phyloP scores from a whole-genome alignment of 2,113 vertebrate species.

The Oxyura jamaicensis region DNA sequence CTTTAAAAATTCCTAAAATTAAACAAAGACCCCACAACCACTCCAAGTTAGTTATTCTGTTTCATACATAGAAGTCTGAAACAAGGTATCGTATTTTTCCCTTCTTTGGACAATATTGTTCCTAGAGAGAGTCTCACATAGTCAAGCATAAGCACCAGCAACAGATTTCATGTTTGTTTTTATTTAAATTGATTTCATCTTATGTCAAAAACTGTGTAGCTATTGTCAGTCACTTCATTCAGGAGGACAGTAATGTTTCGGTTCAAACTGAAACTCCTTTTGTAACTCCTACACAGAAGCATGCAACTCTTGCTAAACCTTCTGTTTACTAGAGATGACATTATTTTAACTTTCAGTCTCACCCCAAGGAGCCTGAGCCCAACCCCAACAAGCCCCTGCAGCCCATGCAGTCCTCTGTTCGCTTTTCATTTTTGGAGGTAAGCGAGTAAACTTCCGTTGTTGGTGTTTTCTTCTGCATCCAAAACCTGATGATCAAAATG shows the following conservation, averaged over 20 bases:
- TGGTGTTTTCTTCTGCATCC: constrained; percentile 49
- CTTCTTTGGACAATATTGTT: background rate
- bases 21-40: no score
- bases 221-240: background rate
- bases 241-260: constrained; percentile 23
- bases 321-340: constrained; percentile 81
- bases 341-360: constrained; percentile 99
- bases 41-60: background rate
- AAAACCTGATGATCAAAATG: background rate
- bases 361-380: constrained; percentile 99
- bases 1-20: background rate
- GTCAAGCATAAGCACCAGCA: background rate
- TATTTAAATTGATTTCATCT: constrained; percentile 17
- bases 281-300: constrained; percentile 27
- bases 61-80: background rate
- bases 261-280: constrained; percentile 3
- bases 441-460: constrained; percentile 78
- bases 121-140: background rate
- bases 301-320: constrained; percentile 56
- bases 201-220: background rate
- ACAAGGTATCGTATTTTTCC: background rate
- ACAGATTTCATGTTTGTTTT: constrained; percentile 35
- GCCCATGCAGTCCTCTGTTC: constrained; percentile 97
- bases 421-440: constrained; percentile 99
- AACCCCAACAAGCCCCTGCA: constrained; percentile 99